Conservation (phyloP, 2,888 invertebrate genomes). For the Andricus quercusramuli region DNA sequence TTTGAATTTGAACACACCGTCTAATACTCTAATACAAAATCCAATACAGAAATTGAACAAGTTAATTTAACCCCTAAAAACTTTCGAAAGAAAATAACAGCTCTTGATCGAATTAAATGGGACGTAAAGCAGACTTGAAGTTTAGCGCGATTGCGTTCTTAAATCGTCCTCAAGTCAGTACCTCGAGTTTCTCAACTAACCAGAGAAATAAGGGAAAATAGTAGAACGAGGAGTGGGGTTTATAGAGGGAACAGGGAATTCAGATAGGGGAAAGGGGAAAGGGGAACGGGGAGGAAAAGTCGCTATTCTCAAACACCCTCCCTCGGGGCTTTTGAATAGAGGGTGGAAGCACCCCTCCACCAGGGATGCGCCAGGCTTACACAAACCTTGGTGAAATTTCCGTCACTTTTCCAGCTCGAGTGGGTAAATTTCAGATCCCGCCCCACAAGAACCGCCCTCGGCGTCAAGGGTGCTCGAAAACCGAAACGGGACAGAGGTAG, state of each 20-base stretch:
- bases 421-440: constrained; percentile 60
- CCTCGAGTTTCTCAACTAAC: constrained; percentile 16
- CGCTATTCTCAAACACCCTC: constrained; percentile 9
- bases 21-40: not conserved
- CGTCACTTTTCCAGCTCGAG: constrained; percentile 48
- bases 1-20: too few species aligned
- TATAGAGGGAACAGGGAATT: not conserved
- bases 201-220: constrained; percentile 25
- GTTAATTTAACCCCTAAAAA: constrained; percentile 4
- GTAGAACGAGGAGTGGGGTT: not conserved
- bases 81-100: constrained; percentile 26
- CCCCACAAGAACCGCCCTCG: constrained; percentile 71
- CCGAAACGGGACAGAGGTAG: constrained; percentile 71
- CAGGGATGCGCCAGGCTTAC: not conserved
- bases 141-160: constrained; percentile 22
- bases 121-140: constrained; percentile 2
- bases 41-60: not conserved
- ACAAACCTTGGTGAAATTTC: constrained; percentile 44
- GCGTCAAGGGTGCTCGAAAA: constrained; percentile 71
- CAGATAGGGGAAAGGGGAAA: not conserved
- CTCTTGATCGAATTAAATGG: constrained; percentile 31
- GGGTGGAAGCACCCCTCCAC: constrained; percentile 22
- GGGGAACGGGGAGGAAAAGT: not conserved
- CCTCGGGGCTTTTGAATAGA: not conserved
- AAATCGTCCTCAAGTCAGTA: constrained; percentile 34